Evolutionary conservation across 1,140 invertebrate species (phyloP).

Genomic region (Daktulosphaira vitifoliae): DNA sequence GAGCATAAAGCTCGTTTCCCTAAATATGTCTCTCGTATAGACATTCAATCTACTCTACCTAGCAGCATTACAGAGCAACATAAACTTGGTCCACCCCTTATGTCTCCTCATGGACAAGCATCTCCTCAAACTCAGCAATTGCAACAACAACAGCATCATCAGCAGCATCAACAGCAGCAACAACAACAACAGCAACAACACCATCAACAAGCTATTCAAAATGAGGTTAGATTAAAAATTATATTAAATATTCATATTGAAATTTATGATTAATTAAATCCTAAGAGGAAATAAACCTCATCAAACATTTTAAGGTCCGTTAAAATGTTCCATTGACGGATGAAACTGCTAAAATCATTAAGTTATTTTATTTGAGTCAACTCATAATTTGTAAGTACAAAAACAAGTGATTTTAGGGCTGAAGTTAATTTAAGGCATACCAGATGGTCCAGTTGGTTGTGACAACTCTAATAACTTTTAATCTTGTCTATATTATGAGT

Average conservation of each 20-base stretch:
- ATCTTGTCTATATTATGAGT: no score
- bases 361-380: conserved; percentile 7
- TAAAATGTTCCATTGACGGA: conserved; percentile 8
- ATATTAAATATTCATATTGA: no score
- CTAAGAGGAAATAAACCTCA: conserved; percentile 10
- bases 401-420: conserved; percentile 18
- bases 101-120: conserved; percentile 23
- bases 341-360: conserved; percentile 26
- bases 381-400: conserved; percentile 23
- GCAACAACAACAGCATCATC: conserved; percentile 10
- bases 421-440: neutral
- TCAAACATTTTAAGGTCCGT: conserved; percentile 16
- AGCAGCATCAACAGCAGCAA: conserved; percentile 38
- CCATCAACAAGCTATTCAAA: conserved; percentile 33
- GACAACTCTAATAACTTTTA: no score
- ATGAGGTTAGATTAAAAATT: conserved; percentile 27
- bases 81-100: conserved; percentile 41
- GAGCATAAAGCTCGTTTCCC: conserved; percentile 68
- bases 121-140: conserved; percentile 26
- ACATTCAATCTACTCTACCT: conserved; percentile 7
- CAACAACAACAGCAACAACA: conserved; percentile 35
- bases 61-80: conserved; percentile 44
- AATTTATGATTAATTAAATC: neutral
- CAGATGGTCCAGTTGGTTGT: no score
- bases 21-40: conserved; percentile 57